Base-by-base conservation (phyloP, 2,113 vertebrate genomes). In the Bubalus kerabau region DNA sequence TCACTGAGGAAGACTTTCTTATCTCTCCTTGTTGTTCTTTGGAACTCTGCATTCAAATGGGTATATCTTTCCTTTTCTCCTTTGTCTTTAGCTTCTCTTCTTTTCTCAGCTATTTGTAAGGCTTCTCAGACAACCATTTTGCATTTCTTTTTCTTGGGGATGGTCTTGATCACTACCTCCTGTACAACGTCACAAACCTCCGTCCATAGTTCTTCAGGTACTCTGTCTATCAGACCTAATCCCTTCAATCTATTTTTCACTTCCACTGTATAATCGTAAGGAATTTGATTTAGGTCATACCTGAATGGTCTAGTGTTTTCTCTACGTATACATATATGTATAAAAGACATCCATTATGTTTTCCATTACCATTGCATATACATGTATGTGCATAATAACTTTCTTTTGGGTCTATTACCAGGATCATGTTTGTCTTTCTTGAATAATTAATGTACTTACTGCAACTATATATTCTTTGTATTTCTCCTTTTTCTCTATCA, bases 391-490 rank as follows among this genome's bases (percentile, higher is more conserved):
- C 43, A 59, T 23, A 89, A 86, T 94, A 26, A 59, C 32, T 92
- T 95, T 30, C 28, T 13, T 86, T 83, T 56, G 13, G 30, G 24
- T 59, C 88, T 76, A n/a, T 83, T 90, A 26, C 32, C 59, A 76
- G 19, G n/a, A 48, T 90, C 91, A 80, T 86, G 12, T 87, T 91
- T 88, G 26, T 81, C 21, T 94, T 74, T 81, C 24, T 91, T 74
- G 21, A 93, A 91, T 40, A 80, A 92, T 67, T 71, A 64, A 30
- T 62, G 32, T 80, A 7, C 5, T 52, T 93, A 56, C 19, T 91
- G 5, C 3, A 81, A 67, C 26, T 4, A 67, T 57, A 50, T 1
- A 7, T 40, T 95, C 67, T 56, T 67, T 83, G 3, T 83, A 83
- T 59, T 17, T 50, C 56, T 30, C 54, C 48, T 64, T 36, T 78